Base-by-base conservation (phyloP, 1,140 invertebrate genomes). In the Bombus terrestris region DNA sequence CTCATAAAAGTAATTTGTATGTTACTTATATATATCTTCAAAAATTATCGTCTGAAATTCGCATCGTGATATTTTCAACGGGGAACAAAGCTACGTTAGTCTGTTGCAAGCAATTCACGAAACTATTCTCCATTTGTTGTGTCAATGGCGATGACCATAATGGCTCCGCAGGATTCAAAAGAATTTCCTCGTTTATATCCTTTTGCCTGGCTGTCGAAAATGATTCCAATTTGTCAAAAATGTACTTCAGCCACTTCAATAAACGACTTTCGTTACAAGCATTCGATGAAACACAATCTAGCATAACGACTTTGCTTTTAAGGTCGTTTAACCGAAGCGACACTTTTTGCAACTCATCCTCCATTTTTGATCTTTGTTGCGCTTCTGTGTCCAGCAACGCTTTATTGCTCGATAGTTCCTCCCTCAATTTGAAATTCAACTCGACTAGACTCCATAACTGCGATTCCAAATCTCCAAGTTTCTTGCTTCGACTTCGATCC, bases 261-360 rank as follows among this genome's bases (percentile, higher is more conserved):
- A 86, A 28, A n/a, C 84, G 66, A 53, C 41, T 83, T 25, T 89
- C 85, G 13, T 59, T 43, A 35, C 18, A 39, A 32, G 74, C 43
- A 25, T 83, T 80, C 4, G 72, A 73, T 0, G 66, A 62, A 32
- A 83, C 53, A 28, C 18, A 74, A 71, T 87, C 66, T 18, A 69
- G n/a, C 28, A 77, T 39, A 15, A 77, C 25, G 0, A 90, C 82
- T 79, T 82, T 89, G 22, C 66, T 84, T 28, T 13, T 87, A 2
- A 90, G 57, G n/a, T 74, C 77, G 43, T 71, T 69, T 32, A 90
- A 59, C 5, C 39, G 59, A 15, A 79, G 37, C 35, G 83, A 86
- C 9, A 87, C 28, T 68, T 75, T 81, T 22, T 89, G 69, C n/a
- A 78, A 71, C 8, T 79, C 76, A 2, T 81, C 25, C 13, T 90